Evolutionary conservation across 2,797 vertebrate species (phyloP).

Genomic region (Gastrophryne carolinensis): DNA sequence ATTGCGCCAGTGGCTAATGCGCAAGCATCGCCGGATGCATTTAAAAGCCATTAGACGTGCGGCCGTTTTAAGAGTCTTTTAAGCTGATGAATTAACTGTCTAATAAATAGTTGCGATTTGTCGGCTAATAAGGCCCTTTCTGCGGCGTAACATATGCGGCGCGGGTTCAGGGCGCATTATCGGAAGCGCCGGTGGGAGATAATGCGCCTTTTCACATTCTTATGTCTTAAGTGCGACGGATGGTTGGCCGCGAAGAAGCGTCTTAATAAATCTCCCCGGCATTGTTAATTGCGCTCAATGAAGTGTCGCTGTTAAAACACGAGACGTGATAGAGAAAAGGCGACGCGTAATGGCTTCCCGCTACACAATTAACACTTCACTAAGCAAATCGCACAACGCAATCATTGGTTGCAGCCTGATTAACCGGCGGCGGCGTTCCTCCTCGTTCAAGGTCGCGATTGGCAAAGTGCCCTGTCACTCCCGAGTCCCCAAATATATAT

Average conservation of each 20-base stretch:
- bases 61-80: slow-evolving; percentile 82
- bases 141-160: slow-evolving; percentile 85
- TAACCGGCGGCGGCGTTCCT: slow-evolving; percentile 72
- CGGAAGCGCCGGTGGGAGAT: slow-evolving; percentile 85
- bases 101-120: slow-evolving; percentile 86
- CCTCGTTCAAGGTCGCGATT: slow-evolving; percentile 80
- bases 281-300: slow-evolving; percentile 89
- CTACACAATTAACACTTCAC: slow-evolving; percentile 89
- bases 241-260: slow-evolving; percentile 84
- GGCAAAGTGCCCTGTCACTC: slow-evolving; percentile 69
- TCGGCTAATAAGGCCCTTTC: slow-evolving; percentile 85
- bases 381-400: slow-evolving; percentile 82
- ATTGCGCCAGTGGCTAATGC: slow-evolving; percentile 80
- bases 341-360: slow-evolving; percentile 84
- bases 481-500: neutral
- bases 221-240: slow-evolving; percentile 87
- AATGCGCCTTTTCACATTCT: slow-evolving; percentile 87
- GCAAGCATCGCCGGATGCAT: slow-evolving; percentile 81
- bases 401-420: slow-evolving; percentile 86
- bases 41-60: slow-evolving; percentile 83
- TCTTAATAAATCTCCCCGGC: slow-evolving; percentile 87
- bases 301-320: slow-evolving; percentile 88
- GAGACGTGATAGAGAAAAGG: slow-evolving; percentile 82
- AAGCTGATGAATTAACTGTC: slow-evolving; percentile 85
- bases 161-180: slow-evolving; percentile 84